Evolutionary conservation across 2,113 vertebrate genomes (phyloP).

Genomic region (Reinhardtius hippoglossoides): DNA sequence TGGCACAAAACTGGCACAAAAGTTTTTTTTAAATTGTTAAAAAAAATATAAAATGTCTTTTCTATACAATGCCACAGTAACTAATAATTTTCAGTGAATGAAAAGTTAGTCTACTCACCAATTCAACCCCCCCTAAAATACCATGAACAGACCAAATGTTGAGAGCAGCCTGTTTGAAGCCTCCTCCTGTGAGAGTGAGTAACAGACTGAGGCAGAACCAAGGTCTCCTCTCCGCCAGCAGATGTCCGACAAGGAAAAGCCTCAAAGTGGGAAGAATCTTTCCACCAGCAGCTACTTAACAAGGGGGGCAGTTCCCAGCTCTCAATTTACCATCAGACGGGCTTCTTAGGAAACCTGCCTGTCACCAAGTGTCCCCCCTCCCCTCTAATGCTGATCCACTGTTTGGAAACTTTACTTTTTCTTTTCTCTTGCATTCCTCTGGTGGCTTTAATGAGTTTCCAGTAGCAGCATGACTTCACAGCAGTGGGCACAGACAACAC

Average conservation of each 20-base stretch:
- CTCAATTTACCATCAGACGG: slow-evolving; percentile 87
- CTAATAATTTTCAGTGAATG: neutral
- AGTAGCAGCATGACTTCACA: slow-evolving; percentile 44
- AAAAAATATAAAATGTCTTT: neutral
- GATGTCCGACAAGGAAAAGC: slow-evolving; percentile 83
- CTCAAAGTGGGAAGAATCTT: slow-evolving; percentile 91
- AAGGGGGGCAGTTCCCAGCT: slow-evolving; percentile 91
- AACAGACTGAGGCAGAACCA: slow-evolving; percentile 53
- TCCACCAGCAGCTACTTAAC: slow-evolving; percentile 93
- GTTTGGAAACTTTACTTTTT: slow-evolving; percentile 78
- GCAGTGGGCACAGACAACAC: slow-evolving; percentile 17
- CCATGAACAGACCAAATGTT: slow-evolving; percentile 23
- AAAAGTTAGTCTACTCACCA: slow-evolving; percentile 57
- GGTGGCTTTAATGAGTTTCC: slow-evolving; percentile 71
- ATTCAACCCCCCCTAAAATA: slow-evolving; percentile 17
- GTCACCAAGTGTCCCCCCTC: slow-evolving; percentile 71
- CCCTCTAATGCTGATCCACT: slow-evolving; percentile 59
- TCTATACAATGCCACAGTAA: neutral
- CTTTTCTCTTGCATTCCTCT: slow-evolving; percentile 81
- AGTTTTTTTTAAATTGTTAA: neutral
- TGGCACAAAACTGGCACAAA: neutral
- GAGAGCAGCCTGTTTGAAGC: slow-evolving; percentile 19
- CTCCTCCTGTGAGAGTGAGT: slow-evolving; percentile 52
- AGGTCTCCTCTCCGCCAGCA: slow-evolving; percentile 72
- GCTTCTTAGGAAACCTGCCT: slow-evolving; percentile 89